Base-by-base conservation (phyloP, 2,113 vertebrate genomes). In the Neodontobutis hainanensis region DNA sequence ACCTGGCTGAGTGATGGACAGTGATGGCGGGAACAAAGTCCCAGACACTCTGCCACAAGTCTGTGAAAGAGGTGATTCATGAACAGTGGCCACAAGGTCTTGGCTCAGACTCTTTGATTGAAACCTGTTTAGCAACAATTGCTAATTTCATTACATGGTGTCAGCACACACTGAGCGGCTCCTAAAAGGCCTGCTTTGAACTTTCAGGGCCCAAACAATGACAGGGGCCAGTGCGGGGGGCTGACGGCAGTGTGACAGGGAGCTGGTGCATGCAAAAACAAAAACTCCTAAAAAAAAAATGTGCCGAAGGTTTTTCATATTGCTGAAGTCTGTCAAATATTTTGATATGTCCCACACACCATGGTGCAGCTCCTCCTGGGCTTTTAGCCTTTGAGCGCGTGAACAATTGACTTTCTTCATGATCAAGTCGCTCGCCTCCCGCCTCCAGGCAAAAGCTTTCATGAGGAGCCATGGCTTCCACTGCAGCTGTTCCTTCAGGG, bases 281-380 rank as follows among this genome's bases (percentile, higher is more conserved):
- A 82, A 88, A 78, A 71, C 73, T 65, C 34, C 48, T 19, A n/a
- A 61, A 55, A 50, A 55, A 50, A 92, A 93, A 93, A 52, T 89
- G 44, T 66, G 76, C 89, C 91, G 90, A 93, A 77, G 89, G 92
- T 93, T 95, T 96, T 96, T 95, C 95, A 95, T 95, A 94, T 95
- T 94, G 94, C 94, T 96, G 94, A 96, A 95, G 95, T 95, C 96
- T 98, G 96, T 99, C 96, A 98, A 94, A 96, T 96, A 96, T 96
- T 97, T 95, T 96, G 95, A 99, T 95, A 94, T 94, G 95, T 96
- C 95, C 94, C 94, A 94, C 95, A 94, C 96, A 94, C 94, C 94
- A 95, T 94, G 95, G 93, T 89, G 94, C 94, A 91, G 94, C 95
- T 95, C 95, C 95, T 95, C 95, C 95, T 95, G 94, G 90, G 94